Evolutionary conservation across 2,797 vertebrate genomes (phyloP).

Genomic region (Lacerta agilis): DNA sequence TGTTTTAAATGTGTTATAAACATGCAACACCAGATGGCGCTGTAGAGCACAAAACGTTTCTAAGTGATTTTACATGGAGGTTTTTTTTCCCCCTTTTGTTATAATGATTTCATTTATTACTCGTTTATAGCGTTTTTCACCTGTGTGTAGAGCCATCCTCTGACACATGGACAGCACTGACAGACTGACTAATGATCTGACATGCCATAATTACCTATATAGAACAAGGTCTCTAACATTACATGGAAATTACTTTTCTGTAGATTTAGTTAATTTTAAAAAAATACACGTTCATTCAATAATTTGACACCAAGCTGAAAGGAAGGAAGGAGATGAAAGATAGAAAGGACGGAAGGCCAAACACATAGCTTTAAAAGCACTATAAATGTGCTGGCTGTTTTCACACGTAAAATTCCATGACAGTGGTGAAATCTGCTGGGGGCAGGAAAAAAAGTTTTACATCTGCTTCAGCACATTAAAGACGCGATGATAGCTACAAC

Average conservation of each 20-base stretch:
- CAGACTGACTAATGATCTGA: too few species aligned
- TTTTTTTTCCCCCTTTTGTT: too few species aligned
- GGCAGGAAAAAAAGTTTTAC: background rate
- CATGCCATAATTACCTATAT: too few species aligned
- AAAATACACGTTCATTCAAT: constrained; percentile 41
- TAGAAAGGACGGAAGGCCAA: background rate
- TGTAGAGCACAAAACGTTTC: too few species aligned
- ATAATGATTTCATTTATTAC: too few species aligned
- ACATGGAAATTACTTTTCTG: background rate
- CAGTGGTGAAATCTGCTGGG: background rate
- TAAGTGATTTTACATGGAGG: too few species aligned
- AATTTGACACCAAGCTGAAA: constrained; percentile 13
- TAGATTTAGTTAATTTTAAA: constrained; percentile 28
- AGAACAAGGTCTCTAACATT: background rate
- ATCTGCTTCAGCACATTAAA: constrained; percentile 24
- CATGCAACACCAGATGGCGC: too few species aligned
- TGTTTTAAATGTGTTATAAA: too few species aligned
- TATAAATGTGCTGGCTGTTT: background rate
- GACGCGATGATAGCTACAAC: background rate
- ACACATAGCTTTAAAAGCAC: background rate
- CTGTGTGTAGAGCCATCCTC: too few species aligned
- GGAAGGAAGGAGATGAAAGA: background rate
- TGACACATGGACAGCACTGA: too few species aligned
- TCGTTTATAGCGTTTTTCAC: too few species aligned
- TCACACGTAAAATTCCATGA: constrained; percentile 27